Conservation (phyloP, 2,797 vertebrate genomes). For the Parauchenoglanis ngamensis region DNA sequence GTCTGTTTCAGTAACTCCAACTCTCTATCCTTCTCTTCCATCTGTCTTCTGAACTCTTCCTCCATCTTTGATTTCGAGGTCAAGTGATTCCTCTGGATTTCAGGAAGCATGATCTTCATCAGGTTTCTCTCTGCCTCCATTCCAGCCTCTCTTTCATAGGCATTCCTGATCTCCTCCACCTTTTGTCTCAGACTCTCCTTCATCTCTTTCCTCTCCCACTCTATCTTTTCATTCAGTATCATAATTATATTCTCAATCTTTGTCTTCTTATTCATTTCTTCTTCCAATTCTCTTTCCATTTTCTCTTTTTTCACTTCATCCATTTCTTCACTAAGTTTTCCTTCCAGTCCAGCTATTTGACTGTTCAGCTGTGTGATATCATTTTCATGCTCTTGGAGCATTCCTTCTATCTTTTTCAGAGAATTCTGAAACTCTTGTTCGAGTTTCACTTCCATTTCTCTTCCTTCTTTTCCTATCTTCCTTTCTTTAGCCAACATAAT, state of each 20-base stretch:
- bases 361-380: slow-evolving; percentile 9
- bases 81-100: neutral
- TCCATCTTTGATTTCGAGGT: neutral
- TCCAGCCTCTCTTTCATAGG: neutral
- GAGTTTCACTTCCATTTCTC: neutral
- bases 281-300: neutral
- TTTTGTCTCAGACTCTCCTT: neutral
- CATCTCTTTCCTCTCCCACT: slow-evolving; percentile 4
- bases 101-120: neutral
- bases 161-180: neutral
- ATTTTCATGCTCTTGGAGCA: slow-evolving; percentile 25
- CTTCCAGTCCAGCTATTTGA: slow-evolving; percentile 14
- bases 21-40: slow-evolving; percentile 22
- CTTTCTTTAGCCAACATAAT: neutral
- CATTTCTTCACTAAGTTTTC: neutral
- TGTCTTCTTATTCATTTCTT: neutral
- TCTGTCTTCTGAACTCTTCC: slow-evolving; percentile 21
- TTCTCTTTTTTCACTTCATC: neutral
- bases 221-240: slow-evolving; percentile 13
- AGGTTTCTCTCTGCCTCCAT: slow-evolving; percentile 13
- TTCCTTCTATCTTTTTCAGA: neutral
- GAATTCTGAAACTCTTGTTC: neutral
- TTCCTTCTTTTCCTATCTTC: neutral
- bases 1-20: slow-evolving; percentile 52
- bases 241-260: slow-evolving; percentile 12